Conservation (phyloP, 1,140 invertebrate species). For the Cherax destructor region DNA sequence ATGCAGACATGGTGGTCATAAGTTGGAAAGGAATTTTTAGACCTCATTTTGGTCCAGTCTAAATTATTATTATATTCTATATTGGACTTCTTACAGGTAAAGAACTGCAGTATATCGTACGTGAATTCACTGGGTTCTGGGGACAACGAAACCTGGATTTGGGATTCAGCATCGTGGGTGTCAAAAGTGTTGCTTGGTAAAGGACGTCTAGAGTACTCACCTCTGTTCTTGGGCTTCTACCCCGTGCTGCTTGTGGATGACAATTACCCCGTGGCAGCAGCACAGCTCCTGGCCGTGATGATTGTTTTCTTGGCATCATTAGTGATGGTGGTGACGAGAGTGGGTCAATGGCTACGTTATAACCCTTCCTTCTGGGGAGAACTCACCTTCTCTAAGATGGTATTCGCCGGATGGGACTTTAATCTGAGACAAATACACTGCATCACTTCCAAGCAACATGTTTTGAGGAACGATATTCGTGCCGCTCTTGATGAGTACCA, state of each 20-base stretch:
- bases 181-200: slow-evolving; percentile 27
- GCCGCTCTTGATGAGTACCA: slow-evolving; percentile 43
- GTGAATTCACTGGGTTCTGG: background rate
- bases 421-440: background rate
- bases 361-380: slow-evolving; percentile 32
- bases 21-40: no score
- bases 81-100: background rate
- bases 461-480: slow-evolving; percentile 37
- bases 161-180: background rate
- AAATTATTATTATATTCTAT: no score
- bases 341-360: slow-evolving; percentile 54
- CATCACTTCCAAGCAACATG: slow-evolving; percentile 5
- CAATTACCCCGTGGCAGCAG: background rate
- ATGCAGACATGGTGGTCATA: no score
- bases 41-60: no score
- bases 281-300: slow-evolving; percentile 19
- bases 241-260: background rate
- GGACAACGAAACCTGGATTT: background rate
- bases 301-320: slow-evolving; percentile 35
- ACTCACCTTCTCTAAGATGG: slow-evolving; percentile 37
- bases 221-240: slow-evolving; percentile 45
- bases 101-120: slow-evolving; percentile 10
- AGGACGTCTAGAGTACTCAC: slow-evolving; percentile 34
- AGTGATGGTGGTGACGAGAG: slow-evolving; percentile 15
- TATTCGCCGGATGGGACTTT: slow-evolving; percentile 38